Conservation (phyloP, 2,113 vertebrate genomes). For the Lophius piscatorius region DNA sequence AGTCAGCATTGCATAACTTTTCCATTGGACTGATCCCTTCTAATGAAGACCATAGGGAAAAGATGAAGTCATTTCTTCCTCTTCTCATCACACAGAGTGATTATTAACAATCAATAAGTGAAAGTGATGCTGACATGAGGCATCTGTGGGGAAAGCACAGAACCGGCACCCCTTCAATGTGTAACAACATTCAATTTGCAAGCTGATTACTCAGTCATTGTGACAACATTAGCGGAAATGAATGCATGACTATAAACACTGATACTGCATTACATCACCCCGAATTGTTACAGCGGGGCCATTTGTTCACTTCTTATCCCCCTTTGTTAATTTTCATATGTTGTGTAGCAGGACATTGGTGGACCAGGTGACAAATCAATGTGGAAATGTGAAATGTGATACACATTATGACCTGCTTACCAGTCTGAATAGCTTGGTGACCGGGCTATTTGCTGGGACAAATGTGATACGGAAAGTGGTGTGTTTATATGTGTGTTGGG, state of each 20-base stretch:
- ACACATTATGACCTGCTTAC: slow-evolving; percentile 39
- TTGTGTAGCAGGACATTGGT: slow-evolving; percentile 40
- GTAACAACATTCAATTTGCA: slow-evolving; percentile 65
- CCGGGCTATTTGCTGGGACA: slow-evolving; percentile 29
- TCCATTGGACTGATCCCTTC: neutral
- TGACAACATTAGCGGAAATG: slow-evolving; percentile 61
- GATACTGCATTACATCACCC: slow-evolving; percentile 48
- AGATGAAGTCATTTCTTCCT: slow-evolving; percentile 31
- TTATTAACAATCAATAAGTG: slow-evolving; percentile 46
- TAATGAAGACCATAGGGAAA: slow-evolving; percentile 25
- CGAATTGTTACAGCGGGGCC: slow-evolving; percentile 38
- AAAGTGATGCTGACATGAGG: slow-evolving; percentile 46
- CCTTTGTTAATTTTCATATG: slow-evolving; percentile 38
- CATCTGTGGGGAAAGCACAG: slow-evolving; percentile 39
- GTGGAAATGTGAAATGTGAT: slow-evolving; percentile 44
- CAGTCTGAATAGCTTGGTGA: slow-evolving; percentile 16
- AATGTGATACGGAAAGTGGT: slow-evolving; percentile 12
- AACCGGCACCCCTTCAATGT: slow-evolving; percentile 44
- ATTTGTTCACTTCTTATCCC: slow-evolving; percentile 40
- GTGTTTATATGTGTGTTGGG: slow-evolving; percentile 12
- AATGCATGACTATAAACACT: slow-evolving; percentile 56
- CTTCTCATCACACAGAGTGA: slow-evolving; percentile 11
- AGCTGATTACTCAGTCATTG: slow-evolving; percentile 65
- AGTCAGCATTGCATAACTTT: slow-evolving; percentile 11
- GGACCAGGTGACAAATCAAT: slow-evolving; percentile 56